Percentiles rank a stretch among this genome's conserved stretches.
phyloP scores from a whole-genome alignment of 2,888 invertebrate genomes.

The Hoplodrina blanda region DNA sequence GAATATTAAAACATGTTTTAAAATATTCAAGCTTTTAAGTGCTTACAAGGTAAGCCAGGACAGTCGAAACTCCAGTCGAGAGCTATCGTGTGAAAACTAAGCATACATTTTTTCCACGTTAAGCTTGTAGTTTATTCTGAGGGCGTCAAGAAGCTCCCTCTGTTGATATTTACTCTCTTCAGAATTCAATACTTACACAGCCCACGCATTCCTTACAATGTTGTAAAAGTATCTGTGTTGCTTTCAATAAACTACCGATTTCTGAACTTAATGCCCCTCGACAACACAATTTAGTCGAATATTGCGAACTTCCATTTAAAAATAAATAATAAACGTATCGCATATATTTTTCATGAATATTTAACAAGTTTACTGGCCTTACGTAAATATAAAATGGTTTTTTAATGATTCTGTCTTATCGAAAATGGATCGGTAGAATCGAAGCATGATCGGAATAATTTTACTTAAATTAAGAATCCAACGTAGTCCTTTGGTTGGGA shows the following conservation, averaged over 20 bases:
- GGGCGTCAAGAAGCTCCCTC: conserved; percentile 35
- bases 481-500: conserved; percentile 36
- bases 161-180: conserved; percentile 31
- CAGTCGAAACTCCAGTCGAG: neutral
- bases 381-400: conserved; percentile 83
- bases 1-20: conserved; percentile 45
- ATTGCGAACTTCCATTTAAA: conserved; percentile 35
- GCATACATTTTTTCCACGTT: conserved; percentile 24
- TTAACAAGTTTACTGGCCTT: conserved; percentile 78
- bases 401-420: conserved; percentile 78
- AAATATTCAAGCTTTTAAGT: conserved; percentile 31
- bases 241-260: conserved; percentile 16
- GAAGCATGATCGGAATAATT: conserved; percentile 79
- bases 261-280: conserved; percentile 8
- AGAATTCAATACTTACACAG: conserved; percentile 19
- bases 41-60: neutral
- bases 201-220: conserved; percentile 31
- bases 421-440: conserved; percentile 76
- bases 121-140: conserved; percentile 10
- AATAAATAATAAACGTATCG: conserved; percentile 57
- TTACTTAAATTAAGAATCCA: conserved; percentile 60
- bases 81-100: conserved; percentile 42
- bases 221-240: conserved; percentile 14
- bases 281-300: conserved; percentile 9
- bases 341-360: conserved; percentile 79